phyloP scores from a whole-genome alignment of 2,888 invertebrate genomes.

The Clanis bilineata region DNA sequence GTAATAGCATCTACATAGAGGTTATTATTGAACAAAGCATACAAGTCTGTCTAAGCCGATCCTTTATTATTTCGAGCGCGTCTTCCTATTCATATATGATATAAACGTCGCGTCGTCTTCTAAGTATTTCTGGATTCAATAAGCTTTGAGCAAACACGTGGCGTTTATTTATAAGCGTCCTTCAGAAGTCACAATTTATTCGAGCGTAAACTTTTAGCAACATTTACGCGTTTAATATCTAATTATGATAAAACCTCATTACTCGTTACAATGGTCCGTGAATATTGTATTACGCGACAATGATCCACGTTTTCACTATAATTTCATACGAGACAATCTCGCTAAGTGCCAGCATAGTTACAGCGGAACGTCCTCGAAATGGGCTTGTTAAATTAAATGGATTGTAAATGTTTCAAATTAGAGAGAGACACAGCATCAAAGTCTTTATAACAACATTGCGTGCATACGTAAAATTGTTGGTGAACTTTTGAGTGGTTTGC shows the following conservation, averaged over 20 bases:
- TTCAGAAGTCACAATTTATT: not conserved
- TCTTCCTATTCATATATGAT: slow-evolving; percentile 24
- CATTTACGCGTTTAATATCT: not conserved
- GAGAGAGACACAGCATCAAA: slow-evolving; percentile 26
- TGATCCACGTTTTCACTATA: slow-evolving; percentile 25
- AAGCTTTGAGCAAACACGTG: not conserved
- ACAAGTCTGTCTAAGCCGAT: slow-evolving; percentile 24
- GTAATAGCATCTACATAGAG: slow-evolving; percentile 28
- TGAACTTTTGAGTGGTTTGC: slow-evolving; percentile 29
- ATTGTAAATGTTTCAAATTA: slow-evolving; percentile 27
- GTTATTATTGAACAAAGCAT: slow-evolving; percentile 27
- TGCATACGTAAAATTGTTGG: slow-evolving; percentile 30
- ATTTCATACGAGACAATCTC: slow-evolving; percentile 17
- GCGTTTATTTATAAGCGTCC: not conserved
- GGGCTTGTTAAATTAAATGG: slow-evolving; percentile 23
- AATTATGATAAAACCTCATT: not conserved
- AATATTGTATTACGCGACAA: slow-evolving; percentile 15
- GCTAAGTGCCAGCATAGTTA: slow-evolving; percentile 5
- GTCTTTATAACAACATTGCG: slow-evolving; percentile 25
- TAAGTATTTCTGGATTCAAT: slow-evolving; percentile 14
- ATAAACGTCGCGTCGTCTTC: slow-evolving; percentile 2
- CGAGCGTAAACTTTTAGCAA: not conserved
- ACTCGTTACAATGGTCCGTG: not conserved
- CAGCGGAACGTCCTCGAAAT: slow-evolving; percentile 21
- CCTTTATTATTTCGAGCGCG: slow-evolving; percentile 32